Evolutionary conservation across 2,888 invertebrate species (phyloP), one percentile per base, ranked within the genome.

Genomic region (Gerris lacustris): DNA sequence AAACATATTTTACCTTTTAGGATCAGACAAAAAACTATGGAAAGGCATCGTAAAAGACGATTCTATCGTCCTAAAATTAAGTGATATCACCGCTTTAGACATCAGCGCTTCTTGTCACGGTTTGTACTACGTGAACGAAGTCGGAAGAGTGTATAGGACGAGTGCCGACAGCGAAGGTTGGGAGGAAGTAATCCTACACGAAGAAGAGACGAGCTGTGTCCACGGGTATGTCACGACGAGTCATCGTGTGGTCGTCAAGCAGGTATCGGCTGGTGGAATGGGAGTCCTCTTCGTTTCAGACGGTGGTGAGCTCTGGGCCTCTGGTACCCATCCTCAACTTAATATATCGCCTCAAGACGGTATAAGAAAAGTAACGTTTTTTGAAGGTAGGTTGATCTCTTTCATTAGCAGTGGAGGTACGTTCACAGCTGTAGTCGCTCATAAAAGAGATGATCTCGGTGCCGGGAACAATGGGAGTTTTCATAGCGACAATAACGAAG

Each of bases 381-480:
- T 90, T 76, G 86, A 87, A 77, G 87, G 87, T 6, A 82, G 88
- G 75, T 84, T 84, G 73, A 85, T 92, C 43, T 84, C 87, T 68
- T 86, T 87, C 78, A 84, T 91, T 66, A 86, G 86, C 7, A 88
- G 92, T 71, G 94, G 94, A 6, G 84, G 84, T 72, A 87, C 90
- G 78, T 93, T 88, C 83, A 92, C 88, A 78, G 88, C 88, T 77
- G 87, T 87, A 68, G 84, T 90, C 76, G 86, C 86, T n/a, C 79
- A 84, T 0, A 81, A 82, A 72, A 80, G 81, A 55, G 87, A 87
- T 75, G 86, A 85, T 63, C 86, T 86, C 72, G 83, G 85, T 78
- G 85, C 87, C 73, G 84, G 83, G 77, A 84, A 84, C 77, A 55
- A 55, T 5, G 85, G 86, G 76, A 86, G 87, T 77, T 85, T 66